Evolutionary conservation across 2,113 vertebrate genomes (phyloP).

Genomic region (Isichthys henryi): DNA sequence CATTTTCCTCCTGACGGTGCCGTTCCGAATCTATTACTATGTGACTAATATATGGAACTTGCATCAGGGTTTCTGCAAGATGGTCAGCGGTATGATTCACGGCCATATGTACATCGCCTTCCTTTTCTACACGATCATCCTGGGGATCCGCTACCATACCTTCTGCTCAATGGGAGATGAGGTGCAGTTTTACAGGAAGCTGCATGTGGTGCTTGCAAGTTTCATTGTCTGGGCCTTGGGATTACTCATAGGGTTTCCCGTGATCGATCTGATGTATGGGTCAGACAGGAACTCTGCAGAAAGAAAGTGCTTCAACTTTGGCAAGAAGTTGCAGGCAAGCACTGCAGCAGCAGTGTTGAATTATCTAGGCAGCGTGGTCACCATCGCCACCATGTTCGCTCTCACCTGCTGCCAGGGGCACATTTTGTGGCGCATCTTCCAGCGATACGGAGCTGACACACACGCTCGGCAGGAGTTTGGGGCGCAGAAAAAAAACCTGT

Average conservation of each 20-base stretch:
- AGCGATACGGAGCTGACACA: conserved; percentile 46
- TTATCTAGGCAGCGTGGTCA: conserved; percentile 48
- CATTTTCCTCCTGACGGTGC: conserved; percentile 75
- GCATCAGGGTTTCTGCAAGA: conserved; percentile 50
- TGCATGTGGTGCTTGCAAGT: conserved; percentile 63
- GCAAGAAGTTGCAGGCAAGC: conserved; percentile 18
- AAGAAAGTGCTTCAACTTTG: conserved; percentile 68
- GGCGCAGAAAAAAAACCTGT: conserved; percentile 76
- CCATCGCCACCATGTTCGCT: conserved; percentile 42
- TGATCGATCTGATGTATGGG: conserved; percentile 59
- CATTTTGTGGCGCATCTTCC: conserved; percentile 50
- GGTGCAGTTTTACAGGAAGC: conserved; percentile 61
- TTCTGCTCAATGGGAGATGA: conserved; percentile 65
- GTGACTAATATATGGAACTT: conserved; percentile 48
- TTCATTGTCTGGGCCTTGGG: conserved; percentile 61
- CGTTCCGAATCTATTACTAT: conserved; percentile 79
- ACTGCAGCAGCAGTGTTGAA: conserved; percentile 44
- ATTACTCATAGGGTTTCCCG: conserved; percentile 45
- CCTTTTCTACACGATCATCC: conserved; percentile 71
- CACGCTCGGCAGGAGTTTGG: conserved; percentile 75
- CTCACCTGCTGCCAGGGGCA: conserved; percentile 63
- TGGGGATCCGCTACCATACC: conserved; percentile 63
- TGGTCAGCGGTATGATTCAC: conserved; percentile 78
- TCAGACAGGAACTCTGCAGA: rapidly evolving
- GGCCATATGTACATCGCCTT: conserved; percentile 88